Conservation (phyloP, 2,888 invertebrate genomes). For the Orgyia antiqua region DNA sequence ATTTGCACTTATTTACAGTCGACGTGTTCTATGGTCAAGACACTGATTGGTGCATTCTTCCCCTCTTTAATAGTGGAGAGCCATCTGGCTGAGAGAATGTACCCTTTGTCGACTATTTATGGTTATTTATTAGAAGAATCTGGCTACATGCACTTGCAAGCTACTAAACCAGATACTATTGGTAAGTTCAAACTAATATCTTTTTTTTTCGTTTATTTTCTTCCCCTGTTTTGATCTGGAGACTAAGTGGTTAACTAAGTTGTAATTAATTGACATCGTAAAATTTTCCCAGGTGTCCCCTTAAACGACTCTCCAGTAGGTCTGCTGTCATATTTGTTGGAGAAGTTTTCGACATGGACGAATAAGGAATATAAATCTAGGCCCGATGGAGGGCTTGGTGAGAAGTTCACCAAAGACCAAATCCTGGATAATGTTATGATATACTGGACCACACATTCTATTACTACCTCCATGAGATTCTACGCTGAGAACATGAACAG, state of each 20-base stretch:
- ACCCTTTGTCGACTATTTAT: constrained; percentile 51
- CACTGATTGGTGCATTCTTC: constrained; percentile 57
- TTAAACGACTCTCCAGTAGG: constrained; percentile 88
- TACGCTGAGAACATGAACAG: constrained; percentile 81
- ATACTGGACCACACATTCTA: constrained; percentile 87
- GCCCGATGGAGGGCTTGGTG: constrained; percentile 82
- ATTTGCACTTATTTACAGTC: constrained; percentile 23
- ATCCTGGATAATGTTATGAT: constrained; percentile 90
- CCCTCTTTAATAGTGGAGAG: constrained; percentile 73
- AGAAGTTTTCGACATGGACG: constrained; percentile 91
- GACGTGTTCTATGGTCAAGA: constrained; percentile 26
- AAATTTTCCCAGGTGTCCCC: constrained; percentile 38
- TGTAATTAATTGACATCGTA: background rate
- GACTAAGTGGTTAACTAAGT: background rate
- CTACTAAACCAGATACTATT: constrained; percentile 93
- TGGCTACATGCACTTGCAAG: constrained; percentile 84
- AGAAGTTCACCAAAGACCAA: constrained; percentile 82
- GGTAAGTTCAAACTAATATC: constrained; percentile 70
- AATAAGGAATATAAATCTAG: constrained; percentile 56
- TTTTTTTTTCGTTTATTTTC: background rate
- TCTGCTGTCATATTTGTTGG: constrained; percentile 88
- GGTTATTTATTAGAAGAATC: constrained; percentile 41
- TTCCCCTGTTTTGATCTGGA: background rate
- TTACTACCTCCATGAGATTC: constrained; percentile 85
- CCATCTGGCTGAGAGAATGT: constrained; percentile 66